phyloP scores from a whole-genome alignment of 2,888 invertebrate species.

The Lamellibrachia columna region DNA sequence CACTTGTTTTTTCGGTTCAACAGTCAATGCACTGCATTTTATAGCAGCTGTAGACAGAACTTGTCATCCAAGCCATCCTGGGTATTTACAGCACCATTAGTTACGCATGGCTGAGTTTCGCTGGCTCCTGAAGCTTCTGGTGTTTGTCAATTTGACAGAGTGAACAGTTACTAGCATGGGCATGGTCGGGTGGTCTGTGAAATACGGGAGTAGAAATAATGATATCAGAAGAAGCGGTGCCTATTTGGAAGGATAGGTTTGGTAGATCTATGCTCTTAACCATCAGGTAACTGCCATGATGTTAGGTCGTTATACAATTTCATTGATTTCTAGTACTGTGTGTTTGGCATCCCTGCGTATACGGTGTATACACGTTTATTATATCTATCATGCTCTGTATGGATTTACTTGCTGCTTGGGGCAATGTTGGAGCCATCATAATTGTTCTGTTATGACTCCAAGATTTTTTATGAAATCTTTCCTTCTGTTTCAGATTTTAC shows the following conservation, averaged over 20 bases:
- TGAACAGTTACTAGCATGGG: neutral
- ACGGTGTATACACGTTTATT: neutral
- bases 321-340: neutral
- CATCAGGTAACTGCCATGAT: neutral
- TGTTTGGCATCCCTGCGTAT: neutral
- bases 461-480: neutral
- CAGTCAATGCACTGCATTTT: neutral
- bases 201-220: neutral
- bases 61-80: neutral
- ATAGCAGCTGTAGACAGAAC: neutral
- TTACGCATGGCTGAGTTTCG: neutral
- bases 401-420: neutral
- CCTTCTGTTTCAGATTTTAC: neutral
- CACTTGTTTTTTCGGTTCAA: neutral
- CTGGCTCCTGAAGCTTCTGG: neutral
- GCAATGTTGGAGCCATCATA: neutral
- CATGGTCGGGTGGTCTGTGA: neutral
- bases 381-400: neutral
- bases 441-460: neutral
- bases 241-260: neutral
- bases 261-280: neutral
- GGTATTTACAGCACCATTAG: neutral
- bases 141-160: neutral
- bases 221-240: neutral
- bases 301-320: neutral